Conservation (phyloP, 2,888 invertebrate genomes). For the Capitulum mitella region DNA sequence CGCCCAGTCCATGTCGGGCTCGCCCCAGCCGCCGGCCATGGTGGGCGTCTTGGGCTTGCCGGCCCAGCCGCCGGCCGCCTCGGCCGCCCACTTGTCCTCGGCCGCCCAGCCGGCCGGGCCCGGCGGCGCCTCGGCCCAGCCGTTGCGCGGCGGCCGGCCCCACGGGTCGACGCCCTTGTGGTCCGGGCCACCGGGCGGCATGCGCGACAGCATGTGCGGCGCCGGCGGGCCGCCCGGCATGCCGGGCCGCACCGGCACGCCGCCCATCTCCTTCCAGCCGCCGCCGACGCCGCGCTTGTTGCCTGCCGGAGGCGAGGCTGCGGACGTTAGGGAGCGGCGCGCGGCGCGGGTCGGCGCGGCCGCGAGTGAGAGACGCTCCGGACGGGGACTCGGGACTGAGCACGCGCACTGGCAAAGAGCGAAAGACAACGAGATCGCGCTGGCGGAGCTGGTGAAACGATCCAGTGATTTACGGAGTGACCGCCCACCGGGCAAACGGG, state of each 20-base stretch:
- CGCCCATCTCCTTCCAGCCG: constrained; percentile 26
- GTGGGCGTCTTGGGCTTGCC: constrained; percentile 41
- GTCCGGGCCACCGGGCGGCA: constrained; percentile 3
- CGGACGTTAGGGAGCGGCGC: too few species aligned
- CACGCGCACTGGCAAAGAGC: too few species aligned
- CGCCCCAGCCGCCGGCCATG: constrained; percentile 44
- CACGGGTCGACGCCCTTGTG: constrained; percentile 29
- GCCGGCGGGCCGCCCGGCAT: neutral
- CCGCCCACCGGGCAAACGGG: too few species aligned
- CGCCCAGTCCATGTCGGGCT: constrained; percentile 39
- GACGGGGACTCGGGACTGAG: too few species aligned
- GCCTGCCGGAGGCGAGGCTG: too few species aligned
- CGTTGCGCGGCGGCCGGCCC: constrained; percentile 34
- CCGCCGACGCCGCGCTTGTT: constrained; percentile 28
- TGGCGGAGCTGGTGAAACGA: too few species aligned
- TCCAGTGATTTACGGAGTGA: too few species aligned
- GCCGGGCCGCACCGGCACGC: neutral
- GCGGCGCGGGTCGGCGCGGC: too few species aligned
- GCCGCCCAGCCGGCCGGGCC: constrained; percentile 48
- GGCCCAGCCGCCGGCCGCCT: constrained; percentile 44
- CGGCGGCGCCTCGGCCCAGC: constrained; percentile 39
- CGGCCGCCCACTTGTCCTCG: constrained; percentile 46
- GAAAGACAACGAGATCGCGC: too few species aligned
- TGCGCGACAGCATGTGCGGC: neutral
- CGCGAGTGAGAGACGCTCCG: too few species aligned